Conservation (phyloP, 2,888 invertebrate species). For the Tromatobia lineatoria region DNA sequence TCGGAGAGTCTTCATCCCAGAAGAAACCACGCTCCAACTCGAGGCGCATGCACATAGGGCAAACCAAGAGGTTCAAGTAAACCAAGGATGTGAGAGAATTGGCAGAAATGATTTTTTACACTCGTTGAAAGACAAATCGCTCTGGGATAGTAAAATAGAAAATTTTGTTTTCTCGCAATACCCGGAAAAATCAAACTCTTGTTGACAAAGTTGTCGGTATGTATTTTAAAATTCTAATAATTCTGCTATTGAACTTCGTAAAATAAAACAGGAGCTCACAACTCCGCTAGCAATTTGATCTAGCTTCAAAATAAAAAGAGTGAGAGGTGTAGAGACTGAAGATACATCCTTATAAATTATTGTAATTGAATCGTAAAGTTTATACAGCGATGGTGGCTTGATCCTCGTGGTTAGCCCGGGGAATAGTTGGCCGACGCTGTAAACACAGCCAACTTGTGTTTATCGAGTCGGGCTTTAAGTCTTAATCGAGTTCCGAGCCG, state of each 20-base stretch:
- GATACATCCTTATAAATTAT: constrained; percentile 41
- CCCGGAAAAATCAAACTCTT: too few species aligned
- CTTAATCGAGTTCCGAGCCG: constrained; percentile 57
- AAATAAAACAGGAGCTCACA: too few species aligned
- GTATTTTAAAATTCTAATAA: too few species aligned
- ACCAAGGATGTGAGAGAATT: constrained; percentile 63
- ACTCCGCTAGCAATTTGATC: not conserved
- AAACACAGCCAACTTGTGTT: constrained; percentile 43
- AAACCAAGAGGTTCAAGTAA: too few species aligned
- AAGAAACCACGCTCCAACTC: constrained; percentile 61
- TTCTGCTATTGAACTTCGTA: too few species aligned
- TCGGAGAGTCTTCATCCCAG: constrained; percentile 47
- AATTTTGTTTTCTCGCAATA: too few species aligned
- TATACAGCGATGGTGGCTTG: constrained; percentile 28
- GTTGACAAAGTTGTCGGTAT: too few species aligned
- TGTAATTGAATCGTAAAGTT: constrained; percentile 53
- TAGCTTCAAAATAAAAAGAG: not conserved
- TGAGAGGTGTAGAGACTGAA: not conserved
- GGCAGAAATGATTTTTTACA: constrained; percentile 71
- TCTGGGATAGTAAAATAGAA: constrained; percentile 68
- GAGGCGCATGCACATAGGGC: constrained; percentile 55
- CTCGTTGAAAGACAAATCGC: constrained; percentile 84
- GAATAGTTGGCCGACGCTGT: constrained; percentile 10
- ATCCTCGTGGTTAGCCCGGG: constrained; percentile 35
- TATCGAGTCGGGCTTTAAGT: constrained; percentile 59